Conservation (phyloP, 2,113 vertebrate species). For the Rattus norvegicus region GRCr8 NC_086023.1:92411501-92412000, state of each 20-base stretch:
- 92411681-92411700: background rate
- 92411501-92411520: slow-evolving; percentile 81
- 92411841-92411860: background rate
- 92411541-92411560: slow-evolving; percentile 63
- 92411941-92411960: background rate
- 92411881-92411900: background rate
- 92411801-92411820: background rate
- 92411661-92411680: background rate
- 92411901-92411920: background rate
- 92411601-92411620: background rate
- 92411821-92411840: background rate
- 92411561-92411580: slow-evolving; percentile 55
- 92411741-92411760: background rate
- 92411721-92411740: background rate
- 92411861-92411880: background rate
- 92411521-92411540: slow-evolving; percentile 64
- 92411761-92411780: background rate
- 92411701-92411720: background rate
- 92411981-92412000: background rate
- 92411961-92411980: background rate
- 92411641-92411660: background rate
- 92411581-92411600: slow-evolving; percentile 57
- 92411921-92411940: background rate
- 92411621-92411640: background rate
- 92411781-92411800: background rate